Conservation (phyloP, 2,113 vertebrate genomes). For the Rhipidura dahli region DNA sequence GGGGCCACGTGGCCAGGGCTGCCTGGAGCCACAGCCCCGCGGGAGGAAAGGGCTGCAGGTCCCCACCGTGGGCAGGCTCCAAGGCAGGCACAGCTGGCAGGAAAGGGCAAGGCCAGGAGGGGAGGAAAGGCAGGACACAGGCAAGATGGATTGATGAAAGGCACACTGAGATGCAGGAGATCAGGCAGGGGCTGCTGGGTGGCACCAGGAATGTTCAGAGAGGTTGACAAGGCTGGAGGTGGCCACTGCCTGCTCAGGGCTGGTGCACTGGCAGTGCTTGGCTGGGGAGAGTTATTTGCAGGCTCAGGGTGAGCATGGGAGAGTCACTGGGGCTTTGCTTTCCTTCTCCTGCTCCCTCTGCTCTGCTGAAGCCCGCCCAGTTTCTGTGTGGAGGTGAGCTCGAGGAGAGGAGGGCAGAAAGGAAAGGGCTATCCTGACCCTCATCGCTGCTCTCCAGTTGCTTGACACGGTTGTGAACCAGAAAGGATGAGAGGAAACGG, state of each 20-base stretch:
- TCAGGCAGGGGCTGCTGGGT: neutral
- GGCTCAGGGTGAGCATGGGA: neutral
- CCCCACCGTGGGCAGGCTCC: accelerated
- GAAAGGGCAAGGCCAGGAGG: neutral
- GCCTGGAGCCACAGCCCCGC: neutral
- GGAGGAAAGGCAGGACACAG: neutral
- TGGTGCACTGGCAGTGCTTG: neutral
- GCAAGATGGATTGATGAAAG: neutral
- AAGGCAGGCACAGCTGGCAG: neutral
- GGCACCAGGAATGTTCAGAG: neutral
- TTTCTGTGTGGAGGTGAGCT: neutral
- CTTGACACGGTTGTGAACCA: neutral
- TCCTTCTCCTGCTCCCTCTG: neutral
- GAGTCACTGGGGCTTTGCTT: neutral
- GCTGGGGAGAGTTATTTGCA: neutral
- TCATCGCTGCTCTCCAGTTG: neutral
- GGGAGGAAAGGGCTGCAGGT: neutral
- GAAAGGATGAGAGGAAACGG: neutral
- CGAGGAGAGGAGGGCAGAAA: neutral
- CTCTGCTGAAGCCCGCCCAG: neutral
- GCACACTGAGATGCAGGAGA: neutral
- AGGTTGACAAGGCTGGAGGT: neutral
- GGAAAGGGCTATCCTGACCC: neutral
- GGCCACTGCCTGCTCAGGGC: neutral
- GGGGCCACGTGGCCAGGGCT: neutral